These are phyloP conservation scores for Hiodon alosoides DNA, from an alignment of 2,113 vertebrate species.

Conservation along the genomic window DNA sequence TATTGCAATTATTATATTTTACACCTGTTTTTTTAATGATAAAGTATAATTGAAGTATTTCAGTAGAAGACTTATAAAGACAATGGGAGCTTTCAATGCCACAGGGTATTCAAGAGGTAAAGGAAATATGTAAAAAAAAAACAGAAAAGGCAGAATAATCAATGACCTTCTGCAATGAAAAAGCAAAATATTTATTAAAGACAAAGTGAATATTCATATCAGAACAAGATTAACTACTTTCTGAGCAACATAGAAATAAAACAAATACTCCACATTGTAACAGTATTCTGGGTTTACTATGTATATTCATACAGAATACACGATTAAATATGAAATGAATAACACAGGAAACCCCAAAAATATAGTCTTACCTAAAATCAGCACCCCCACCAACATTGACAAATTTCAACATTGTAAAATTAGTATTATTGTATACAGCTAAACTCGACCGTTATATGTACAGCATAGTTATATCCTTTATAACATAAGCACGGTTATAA, in stretches of 20 bases:
- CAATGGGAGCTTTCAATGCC: too few relatives aligned
- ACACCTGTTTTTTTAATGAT: too few relatives aligned
- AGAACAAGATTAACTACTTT: constrained; percentile 9
- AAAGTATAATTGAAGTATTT: too few relatives aligned
- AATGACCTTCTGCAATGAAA: not conserved
- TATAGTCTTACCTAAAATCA: not conserved
- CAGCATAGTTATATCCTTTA: too few relatives aligned
- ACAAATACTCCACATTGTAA: constrained; percentile 10
- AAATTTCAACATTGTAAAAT: not conserved
- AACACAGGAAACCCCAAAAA: too few relatives aligned
- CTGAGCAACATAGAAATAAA: constrained; percentile 14
- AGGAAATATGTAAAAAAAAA: not conserved
- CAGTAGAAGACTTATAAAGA: too few relatives aligned
- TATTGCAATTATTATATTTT: too few relatives aligned
- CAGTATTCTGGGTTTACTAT: not conserved
- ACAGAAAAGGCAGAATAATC: not conserved
- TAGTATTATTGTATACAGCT: not conserved
- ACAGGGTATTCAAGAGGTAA: too few relatives aligned
- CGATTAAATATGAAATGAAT: not conserved
- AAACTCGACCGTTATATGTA: too few relatives aligned
- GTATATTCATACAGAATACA: constrained; percentile 6
- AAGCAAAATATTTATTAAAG: constrained; percentile 16
- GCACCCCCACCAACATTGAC: not conserved
- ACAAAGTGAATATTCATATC: constrained; percentile 14
- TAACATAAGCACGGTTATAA: too few relatives aligned